phyloP scores from a whole-genome alignment of 2,888 invertebrate genomes.

The Monopis laevigella region DNA sequence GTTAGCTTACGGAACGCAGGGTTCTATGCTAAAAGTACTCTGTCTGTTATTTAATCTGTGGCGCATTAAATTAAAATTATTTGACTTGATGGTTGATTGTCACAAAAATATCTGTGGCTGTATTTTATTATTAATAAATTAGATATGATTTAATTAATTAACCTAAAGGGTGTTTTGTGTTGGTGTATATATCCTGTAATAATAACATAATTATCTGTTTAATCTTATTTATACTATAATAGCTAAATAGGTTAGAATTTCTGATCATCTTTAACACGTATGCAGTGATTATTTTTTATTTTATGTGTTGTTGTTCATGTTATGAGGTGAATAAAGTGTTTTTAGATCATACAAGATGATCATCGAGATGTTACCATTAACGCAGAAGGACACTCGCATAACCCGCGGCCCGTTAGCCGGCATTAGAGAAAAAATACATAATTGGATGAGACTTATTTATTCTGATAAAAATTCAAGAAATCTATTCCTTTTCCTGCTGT shows the following conservation, averaged over 20 bases:
- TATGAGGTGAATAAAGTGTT: slow-evolving; percentile 41
- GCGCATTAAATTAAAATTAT: too few species aligned
- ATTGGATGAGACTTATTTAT: slow-evolving; percentile 87
- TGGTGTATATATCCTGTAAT: too few species aligned
- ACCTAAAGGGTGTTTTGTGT: too few species aligned
- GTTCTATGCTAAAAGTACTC: too few species aligned
- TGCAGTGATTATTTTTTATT: slow-evolving; percentile 45
- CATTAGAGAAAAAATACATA: slow-evolving; percentile 77
- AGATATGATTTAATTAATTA: too few species aligned
- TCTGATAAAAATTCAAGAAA: slow-evolving; percentile 94
- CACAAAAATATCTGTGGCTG: too few species aligned
- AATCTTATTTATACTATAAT: too few species aligned
- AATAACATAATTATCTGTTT: too few species aligned
- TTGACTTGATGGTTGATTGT: too few species aligned
- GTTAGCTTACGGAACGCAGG: too few species aligned
- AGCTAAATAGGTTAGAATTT: slow-evolving; percentile 7
- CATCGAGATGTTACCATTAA: slow-evolving; percentile 76
- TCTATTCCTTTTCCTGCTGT: slow-evolving; percentile 88
- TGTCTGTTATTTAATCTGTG: too few species aligned
- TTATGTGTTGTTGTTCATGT: slow-evolving; percentile 42
- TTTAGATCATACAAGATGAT: slow-evolving; percentile 19
- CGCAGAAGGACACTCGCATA: slow-evolving; percentile 73
- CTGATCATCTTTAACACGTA: slow-evolving; percentile 46
- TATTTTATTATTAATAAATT: too few species aligned
- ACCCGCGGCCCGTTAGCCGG: slow-evolving; percentile 68